Conservation (phyloP, 2,113 vertebrate species). For the Cyphomyrus discorhynchus region DNA sequence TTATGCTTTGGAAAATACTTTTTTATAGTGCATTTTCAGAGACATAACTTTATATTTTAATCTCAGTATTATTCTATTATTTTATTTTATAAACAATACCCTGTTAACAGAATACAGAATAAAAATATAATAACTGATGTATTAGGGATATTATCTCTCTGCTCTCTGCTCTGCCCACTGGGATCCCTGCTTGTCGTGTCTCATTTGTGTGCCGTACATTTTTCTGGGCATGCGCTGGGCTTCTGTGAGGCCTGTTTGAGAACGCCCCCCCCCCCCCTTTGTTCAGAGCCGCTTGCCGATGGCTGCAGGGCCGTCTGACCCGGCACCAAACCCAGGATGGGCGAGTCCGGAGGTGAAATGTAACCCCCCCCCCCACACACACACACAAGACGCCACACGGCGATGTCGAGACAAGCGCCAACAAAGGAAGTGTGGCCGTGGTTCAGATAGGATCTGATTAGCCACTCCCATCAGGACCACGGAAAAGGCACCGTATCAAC, state of each 20-base stretch:
- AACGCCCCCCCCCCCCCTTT: background rate
- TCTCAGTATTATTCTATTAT: background rate
- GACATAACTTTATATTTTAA: background rate
- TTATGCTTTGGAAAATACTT: background rate
- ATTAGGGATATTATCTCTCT: background rate
- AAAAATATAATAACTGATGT: background rate
- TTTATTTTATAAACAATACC: background rate
- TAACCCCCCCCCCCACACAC: background rate
- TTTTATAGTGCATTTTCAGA: background rate
- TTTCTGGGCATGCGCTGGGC: background rate
- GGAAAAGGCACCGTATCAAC: conserved; percentile 36
- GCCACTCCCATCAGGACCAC: conserved; percentile 24
- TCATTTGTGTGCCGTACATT: background rate
- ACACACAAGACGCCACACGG: background rate
- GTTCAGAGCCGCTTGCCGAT: background rate
- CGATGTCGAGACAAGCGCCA: background rate
- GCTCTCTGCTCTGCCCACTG: background rate
- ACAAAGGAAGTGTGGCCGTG: conserved; percentile 63
- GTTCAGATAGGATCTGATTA: conserved; percentile 56
- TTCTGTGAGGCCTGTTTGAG: background rate
- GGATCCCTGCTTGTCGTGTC: background rate
- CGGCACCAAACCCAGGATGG: background rate
- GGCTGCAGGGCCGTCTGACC: background rate
- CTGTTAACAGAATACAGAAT: background rate
- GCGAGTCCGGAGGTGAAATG: background rate